These are phyloP conservation scores for Aspidapion aeneum DNA, from an alignment of 2,888 invertebrate genomes.

Conservation along the genomic window DNA sequence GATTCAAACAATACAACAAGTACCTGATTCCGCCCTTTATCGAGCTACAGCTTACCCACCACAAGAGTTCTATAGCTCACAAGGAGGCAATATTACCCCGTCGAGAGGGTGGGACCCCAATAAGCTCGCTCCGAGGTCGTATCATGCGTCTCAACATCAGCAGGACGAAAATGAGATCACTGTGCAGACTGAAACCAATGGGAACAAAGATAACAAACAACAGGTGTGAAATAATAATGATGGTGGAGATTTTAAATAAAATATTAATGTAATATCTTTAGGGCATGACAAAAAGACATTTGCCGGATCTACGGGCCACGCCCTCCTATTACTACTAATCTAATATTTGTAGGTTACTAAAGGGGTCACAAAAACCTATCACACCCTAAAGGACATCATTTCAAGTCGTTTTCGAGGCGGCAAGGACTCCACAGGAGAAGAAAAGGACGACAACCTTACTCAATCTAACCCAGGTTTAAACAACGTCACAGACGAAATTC, in stretches of 20 bases:
- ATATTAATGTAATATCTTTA: no score
- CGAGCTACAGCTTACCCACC: slow-evolving; percentile 54
- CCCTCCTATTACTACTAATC: no score
- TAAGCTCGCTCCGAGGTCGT: slow-evolving; percentile 39
- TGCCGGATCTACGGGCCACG: no score
- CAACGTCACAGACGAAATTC: slow-evolving; percentile 59
- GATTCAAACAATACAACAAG: slow-evolving; percentile 49
- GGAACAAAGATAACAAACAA: background rate
- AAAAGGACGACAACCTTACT: slow-evolving; percentile 48
- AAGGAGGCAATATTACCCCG: slow-evolving; percentile 29
- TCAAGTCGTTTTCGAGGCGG: slow-evolving; percentile 73
- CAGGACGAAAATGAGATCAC: slow-evolving; percentile 24
- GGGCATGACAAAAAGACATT: no score
- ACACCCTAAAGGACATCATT: slow-evolving; percentile 80
- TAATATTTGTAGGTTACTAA: slow-evolving; percentile 35
- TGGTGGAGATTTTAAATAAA: no score
- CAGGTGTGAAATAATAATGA: no score
- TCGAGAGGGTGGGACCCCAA: slow-evolving; percentile 29
- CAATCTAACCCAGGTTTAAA: slow-evolving; percentile 55
- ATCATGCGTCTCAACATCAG: background rate
- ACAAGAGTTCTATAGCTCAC: slow-evolving; percentile 48
- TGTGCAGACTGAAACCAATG: background rate
- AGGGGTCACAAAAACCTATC: slow-evolving; percentile 75
- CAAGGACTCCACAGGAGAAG: slow-evolving; percentile 57
- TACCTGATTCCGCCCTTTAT: slow-evolving; percentile 50